Base-by-base conservation (phyloP, 2,797 vertebrate genomes). In the Falco peregrinus region DNA sequence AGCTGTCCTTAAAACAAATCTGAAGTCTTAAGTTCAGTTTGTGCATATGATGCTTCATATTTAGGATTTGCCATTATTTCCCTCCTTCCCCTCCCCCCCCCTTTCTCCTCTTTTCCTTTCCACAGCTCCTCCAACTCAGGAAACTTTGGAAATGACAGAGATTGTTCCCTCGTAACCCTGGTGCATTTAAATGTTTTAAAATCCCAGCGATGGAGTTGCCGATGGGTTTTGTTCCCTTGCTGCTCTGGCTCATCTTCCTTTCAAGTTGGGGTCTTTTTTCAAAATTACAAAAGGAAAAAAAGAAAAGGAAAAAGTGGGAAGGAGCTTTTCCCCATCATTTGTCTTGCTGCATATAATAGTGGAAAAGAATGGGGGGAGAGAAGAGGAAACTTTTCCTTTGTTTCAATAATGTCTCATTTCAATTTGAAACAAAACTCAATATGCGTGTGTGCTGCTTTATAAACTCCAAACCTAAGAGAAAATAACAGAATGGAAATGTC, bases 111-210 rank as follows among this genome's bases (percentile, higher is more conserved):
- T 77, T 80, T 80, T 35, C 12, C 74, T 83, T 78, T 71, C 81
- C 6, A 2, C 54, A n/a, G 69, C n/a, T 87, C 35, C 56, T 77
- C 16, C 18, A 53, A n/a, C 61, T 76, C 25, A 6, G 83, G 78
- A 54, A 56, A 61, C 75, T 84, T 89, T 82, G 78, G 86, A 60
- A 84, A 43, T 57, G 86, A 67, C 86, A 87, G 92, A 74, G 68
- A 78, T 68, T 93, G 81, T 93, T 96, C 89, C 87, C 81, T 64
- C 28, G 51, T 92, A 93, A 94, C 95, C 92, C 86, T 16, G 81
- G 84, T 81, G 87, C 97, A 98, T 98, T 98, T 98, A 97, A 98
- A 97, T 85, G 78, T 95, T 97, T 97, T 89, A 97, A 98, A 98
- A 98, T 79, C 90, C 93, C 16, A 19, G 75, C 24, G 16, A 73